Base-by-base conservation (phyloP, 2,888 invertebrate genomes). In the Cephus pygmeus region DNA sequence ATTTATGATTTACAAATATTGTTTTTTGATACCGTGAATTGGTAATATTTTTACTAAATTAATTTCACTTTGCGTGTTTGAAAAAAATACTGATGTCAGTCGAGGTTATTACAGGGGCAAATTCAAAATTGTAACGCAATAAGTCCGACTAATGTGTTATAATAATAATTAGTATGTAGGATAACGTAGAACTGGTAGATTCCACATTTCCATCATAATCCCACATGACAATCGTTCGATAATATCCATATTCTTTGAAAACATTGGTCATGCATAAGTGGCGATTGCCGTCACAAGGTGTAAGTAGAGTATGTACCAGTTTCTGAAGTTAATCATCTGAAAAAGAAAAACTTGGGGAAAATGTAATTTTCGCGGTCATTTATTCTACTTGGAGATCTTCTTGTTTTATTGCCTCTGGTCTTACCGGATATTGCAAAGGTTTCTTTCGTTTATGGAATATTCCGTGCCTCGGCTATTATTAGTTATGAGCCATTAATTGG, bases 1-100 rank as follows among this genome's bases (percentile, higher is more conserved):
- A 79, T 77, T 73, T 31, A 73, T 76, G 75, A 80, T 69, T 31
- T 56, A 23, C 77, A 79, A 77, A 69, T 78, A 78, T 76, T 69
- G 75, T 75, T 76, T 75, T 77, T 75, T 40, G 34, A 75, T 73
- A 78, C 76, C 69, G 69, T 76, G 75, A 75, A 77, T 73, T 73
- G n/a, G 75, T 77, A 75, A 76, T 69, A 69, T 15, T 73, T 75
- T 56, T 75, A 35, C 73, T 40, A 12, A 30, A 23, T 56, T 56
- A 56, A 56, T 56, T 23, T 56, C 9, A 56, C 56, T 56, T 56
- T 23, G 56, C 56, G 23, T 23, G 1, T 56, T 56, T 56, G 0
- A 56, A 56, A 73, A 56, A 40, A 34, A 56, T 36, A 6, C 36
- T 34, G 69, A 68, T 73, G 68, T 69, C 12, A 56, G 3, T 73